These are phyloP conservation scores for Petrocephalus schoutedeni DNA, from an alignment of 2,797 vertebrate species.

Conservation along the genomic window DNA sequence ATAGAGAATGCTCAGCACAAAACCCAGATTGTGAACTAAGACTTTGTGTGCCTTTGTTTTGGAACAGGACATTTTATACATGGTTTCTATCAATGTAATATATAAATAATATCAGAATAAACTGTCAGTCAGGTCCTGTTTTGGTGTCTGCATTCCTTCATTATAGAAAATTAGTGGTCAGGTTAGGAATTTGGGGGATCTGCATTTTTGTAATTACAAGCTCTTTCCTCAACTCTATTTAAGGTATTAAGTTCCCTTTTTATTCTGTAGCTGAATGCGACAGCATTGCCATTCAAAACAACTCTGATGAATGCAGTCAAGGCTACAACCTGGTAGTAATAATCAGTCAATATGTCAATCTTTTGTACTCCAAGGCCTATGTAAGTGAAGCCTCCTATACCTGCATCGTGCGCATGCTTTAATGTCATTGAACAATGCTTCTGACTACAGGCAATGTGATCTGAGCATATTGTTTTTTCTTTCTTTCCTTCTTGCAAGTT, in stretches of 20 bases:
- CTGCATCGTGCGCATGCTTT: neutral
- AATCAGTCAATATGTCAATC: neutral
- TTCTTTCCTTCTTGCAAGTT: neutral
- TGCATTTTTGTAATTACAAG: neutral
- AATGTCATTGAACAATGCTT: slow-evolving; percentile 6
- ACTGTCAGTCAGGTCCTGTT: slow-evolving; percentile 24
- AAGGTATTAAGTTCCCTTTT: neutral
- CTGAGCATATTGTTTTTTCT: neutral
- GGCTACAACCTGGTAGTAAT: neutral
- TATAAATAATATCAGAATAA: slow-evolving; percentile 32
- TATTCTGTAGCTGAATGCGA: neutral
- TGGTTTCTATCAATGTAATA: slow-evolving; percentile 33
- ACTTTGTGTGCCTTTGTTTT: slow-evolving; percentile 29
- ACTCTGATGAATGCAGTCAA: neutral
- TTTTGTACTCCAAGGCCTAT: neutral
- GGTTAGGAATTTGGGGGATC: neutral
- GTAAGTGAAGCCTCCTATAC: neutral
- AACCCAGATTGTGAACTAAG: slow-evolving; percentile 24
- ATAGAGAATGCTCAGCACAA: slow-evolving; percentile 31
- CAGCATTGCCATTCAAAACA: neutral
- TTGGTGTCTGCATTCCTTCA: slow-evolving; percentile 17
- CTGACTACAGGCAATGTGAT: slow-evolving; percentile 9
- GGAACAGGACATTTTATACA: slow-evolving; percentile 34
- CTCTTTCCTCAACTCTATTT: neutral
- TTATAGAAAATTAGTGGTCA: slow-evolving; percentile 13